These are phyloP conservation scores for Eptesicus fuscus DNA, from an alignment of 2,113 vertebrate genomes.

Conservation along the genomic window DNA sequence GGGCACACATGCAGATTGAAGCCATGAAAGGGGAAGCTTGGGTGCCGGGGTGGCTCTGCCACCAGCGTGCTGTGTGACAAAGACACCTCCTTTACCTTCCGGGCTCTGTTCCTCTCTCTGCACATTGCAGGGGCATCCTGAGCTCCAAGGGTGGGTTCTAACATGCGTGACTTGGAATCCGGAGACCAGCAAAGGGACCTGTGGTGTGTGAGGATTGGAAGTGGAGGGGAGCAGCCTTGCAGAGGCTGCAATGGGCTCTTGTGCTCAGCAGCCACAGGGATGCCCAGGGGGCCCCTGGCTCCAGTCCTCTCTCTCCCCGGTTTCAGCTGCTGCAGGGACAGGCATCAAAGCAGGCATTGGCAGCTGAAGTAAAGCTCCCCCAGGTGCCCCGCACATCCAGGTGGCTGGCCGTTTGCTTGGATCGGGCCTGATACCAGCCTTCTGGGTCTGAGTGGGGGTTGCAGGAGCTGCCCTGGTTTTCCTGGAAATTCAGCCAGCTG, in stretches of 20 bases:
- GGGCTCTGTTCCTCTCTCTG: neutral
- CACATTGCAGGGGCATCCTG: neutral
- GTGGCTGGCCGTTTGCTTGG: neutral
- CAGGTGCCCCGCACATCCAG: neutral
- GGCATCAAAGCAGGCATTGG: neutral
- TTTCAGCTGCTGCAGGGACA: neutral
- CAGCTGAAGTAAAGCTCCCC: neutral
- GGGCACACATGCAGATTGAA: neutral
- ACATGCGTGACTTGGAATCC: neutral
- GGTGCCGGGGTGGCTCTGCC: neutral
- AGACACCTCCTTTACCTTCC: neutral
- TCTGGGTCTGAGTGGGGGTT: neutral
- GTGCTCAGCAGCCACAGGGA: neutral
- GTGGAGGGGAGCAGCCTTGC: neutral
- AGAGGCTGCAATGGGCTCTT: neutral
- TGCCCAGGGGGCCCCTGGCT: accelerated
- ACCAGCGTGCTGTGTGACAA: neutral
- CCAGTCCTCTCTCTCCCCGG: accelerated
- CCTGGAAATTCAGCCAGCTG: neutral
- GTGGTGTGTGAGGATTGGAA: neutral
- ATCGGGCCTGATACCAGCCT: neutral
- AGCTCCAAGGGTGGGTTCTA: neutral
- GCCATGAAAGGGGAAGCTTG: neutral
- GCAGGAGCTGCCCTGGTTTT: neutral
- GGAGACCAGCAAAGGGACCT: neutral